Conservation (phyloP, 1,140 invertebrate species). For the Drosophila nigromelanica region DNA sequence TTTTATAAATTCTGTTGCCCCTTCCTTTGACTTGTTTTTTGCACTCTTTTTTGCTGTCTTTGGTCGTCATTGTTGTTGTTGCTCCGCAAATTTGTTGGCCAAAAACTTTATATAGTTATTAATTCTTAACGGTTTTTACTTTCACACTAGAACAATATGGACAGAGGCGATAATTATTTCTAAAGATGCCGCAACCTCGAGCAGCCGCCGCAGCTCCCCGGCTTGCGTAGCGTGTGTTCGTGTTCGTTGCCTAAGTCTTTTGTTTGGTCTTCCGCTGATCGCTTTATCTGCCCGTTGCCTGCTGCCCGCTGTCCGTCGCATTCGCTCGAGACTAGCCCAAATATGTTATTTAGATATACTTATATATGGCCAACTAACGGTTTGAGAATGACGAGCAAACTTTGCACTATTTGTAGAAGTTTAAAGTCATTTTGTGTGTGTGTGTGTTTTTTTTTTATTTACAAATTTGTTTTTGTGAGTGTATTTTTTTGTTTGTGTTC, state of each 20-base stretch:
- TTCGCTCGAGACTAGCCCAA: conserved; percentile 35
- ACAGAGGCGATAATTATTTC: conserved; percentile 75
- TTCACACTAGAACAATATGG: conserved; percentile 81
- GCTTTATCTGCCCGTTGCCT: conserved; percentile 16
- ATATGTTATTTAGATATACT: conserved; percentile 48
- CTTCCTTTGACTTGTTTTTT: conserved; percentile 25
- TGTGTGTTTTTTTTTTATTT: conserved; percentile 5
- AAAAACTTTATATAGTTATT: conserved; percentile 68
- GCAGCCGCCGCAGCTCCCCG: conserved; percentile 14
- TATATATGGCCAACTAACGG: conserved; percentile 61
- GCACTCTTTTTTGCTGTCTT: conserved; percentile 15
- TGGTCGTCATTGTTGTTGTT: conserved; percentile 12
- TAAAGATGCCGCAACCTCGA: conserved; percentile 48
- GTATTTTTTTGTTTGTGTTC: too few species aligned
- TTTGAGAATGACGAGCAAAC: conserved; percentile 50
- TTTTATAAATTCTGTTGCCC: conserved; percentile 54
- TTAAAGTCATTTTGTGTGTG: conserved; percentile 34
- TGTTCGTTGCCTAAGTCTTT: conserved; percentile 69
- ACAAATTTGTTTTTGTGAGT: conserved; percentile 21
- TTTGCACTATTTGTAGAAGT: conserved; percentile 54
- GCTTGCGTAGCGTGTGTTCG: conserved; percentile 9
- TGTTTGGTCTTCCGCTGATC: conserved; percentile 59
- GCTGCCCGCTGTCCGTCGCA: background rate
- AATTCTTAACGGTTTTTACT: conserved; percentile 82
- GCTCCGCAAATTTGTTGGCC: conserved; percentile 45